Base-by-base conservation (phyloP, 2,888 invertebrate genomes). In the Bellardia bayeri region DNA sequence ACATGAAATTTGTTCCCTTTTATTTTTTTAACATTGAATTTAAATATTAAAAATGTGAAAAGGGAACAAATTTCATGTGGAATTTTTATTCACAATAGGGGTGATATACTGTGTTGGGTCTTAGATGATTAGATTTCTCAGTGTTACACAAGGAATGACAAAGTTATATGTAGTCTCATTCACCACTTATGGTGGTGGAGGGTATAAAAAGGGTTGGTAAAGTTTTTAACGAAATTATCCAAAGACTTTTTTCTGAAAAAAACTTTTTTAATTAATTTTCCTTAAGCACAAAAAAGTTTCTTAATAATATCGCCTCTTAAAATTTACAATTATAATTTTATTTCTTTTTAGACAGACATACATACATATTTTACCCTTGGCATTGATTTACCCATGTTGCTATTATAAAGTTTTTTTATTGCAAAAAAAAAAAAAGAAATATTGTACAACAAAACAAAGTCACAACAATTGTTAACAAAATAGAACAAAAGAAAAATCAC, bases 251-350 rank as follows among this genome's bases (percentile, higher is more conserved):
- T 8, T 9, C 2, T 23, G 23, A 23, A 66, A 45, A 61, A 8
- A 64, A 51, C 30, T 30, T 49, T 51, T 49, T 63, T 75, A 75
- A 75, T 63, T 75, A 49, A 75, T 63, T 63, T 51, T 51, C 0
- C 3, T 63, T 63, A 40, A 23, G 5, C 33, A 11, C 16, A 5
- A 75, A 11, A 33, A 74, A 74, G 13, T n/a, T 61, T 74, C n/a
- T 45, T 1, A 30, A 45, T 58, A 30, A 30, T 61, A 7, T n/a
- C n/a, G 8, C 30, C 13, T 54, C 51, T 33, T 13, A 1, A 6
- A n/a, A 30, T 37, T 23, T 5, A 58, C 8, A 37, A 16, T 37
- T 23, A 1, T 33, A 14, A 42, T 58, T 56, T 45, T 16, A 13
- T 1, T 33, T 68, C 58, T 49, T 51, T 14, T 49, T 30, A 37